Percentiles rank a stretch among this genome's conserved stretches.
Evolutionary conservation across 1,140 invertebrate genomes (phyloP).

Genomic region (Drosophila rhopaloa): DNA sequence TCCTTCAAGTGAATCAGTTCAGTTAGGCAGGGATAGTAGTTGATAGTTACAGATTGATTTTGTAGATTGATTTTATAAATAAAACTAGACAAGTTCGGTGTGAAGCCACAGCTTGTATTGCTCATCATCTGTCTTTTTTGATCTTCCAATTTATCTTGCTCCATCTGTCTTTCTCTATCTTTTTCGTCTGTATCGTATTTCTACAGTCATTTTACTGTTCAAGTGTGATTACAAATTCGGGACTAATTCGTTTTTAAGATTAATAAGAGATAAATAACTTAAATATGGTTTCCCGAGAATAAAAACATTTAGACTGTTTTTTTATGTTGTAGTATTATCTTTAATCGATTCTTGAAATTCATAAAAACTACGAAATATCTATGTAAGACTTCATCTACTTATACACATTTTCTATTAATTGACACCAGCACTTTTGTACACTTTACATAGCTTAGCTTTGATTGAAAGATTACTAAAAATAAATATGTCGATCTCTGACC

Average conservation of each 20-base stretch:
- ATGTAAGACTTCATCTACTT: neutral
- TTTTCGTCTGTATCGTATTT: conserved; percentile 1
- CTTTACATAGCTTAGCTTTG: neutral
- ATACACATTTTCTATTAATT: neutral
- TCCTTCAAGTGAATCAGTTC: neutral
- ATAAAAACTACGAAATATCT: neutral
- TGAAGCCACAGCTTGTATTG: conserved; percentile 13
- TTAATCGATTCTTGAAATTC: neutral
- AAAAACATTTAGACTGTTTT: neutral
- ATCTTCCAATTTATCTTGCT: neutral
- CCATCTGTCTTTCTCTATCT: neutral
- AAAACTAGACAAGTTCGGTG: conserved; percentile 12
- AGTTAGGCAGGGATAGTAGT: conserved; percentile 8
- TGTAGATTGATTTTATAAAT: conserved; percentile 19
- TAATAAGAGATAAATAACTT: too few relatives aligned
- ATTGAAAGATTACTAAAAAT: too few relatives aligned
- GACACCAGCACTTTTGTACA: neutral
- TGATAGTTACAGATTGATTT: conserved; percentile 26
- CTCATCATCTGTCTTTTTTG: neutral
- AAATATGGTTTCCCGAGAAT: neutral
- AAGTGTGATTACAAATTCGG: neutral
- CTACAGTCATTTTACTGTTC: neutral
- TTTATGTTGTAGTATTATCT: neutral
- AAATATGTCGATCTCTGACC: too few relatives aligned
- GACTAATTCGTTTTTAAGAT: neutral